A percentile compares a stretch with the other conserved stretches of the same genome.
Evolutionary conservation across 1,140 invertebrate species (phyloP).

Genomic region (Tetranychus cinnabarinus): DNA sequence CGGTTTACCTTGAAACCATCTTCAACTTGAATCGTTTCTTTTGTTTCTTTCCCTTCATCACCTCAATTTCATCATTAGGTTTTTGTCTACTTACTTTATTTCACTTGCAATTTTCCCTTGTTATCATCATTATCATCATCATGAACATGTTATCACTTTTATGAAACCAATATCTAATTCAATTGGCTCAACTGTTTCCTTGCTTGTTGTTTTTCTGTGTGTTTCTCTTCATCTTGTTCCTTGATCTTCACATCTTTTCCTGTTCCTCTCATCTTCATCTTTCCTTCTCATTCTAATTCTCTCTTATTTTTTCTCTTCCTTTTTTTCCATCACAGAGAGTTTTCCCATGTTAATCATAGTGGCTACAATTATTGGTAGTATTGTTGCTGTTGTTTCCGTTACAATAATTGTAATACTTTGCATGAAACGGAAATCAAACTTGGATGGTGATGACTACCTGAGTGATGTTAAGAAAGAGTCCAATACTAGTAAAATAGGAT

Average conservation of each 20-base stretch:
- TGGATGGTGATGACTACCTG: neutral
- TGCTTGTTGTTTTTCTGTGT: neutral
- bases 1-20: too few relatives aligned
- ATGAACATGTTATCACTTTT: too few relatives aligned
- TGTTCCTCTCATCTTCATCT: neutral
- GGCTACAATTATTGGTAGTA: conserved; percentile 34
- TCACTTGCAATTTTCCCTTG: too few relatives aligned
- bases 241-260: neutral
- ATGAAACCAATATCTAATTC: neutral
- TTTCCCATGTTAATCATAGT: conserved; percentile 36
- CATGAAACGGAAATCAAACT: conserved; percentile 22
- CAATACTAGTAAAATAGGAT: neutral
- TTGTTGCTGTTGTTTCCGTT: conserved; percentile 36
- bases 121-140: too few relatives aligned
- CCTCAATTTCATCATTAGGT: too few relatives aligned
- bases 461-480: neutral
- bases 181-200: neutral
- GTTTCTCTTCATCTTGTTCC: neutral
- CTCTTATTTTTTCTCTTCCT: neutral
- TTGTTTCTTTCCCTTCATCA: too few relatives aligned
- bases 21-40: too few relatives aligned
- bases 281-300: neutral
- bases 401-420: conserved; percentile 37
- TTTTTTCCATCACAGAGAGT: conserved; percentile 27
- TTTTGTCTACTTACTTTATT: too few relatives aligned